Evolutionary conservation across 2,113 vertebrate genomes (phyloP).

Genomic region (Rhinogobius similis): DNA sequence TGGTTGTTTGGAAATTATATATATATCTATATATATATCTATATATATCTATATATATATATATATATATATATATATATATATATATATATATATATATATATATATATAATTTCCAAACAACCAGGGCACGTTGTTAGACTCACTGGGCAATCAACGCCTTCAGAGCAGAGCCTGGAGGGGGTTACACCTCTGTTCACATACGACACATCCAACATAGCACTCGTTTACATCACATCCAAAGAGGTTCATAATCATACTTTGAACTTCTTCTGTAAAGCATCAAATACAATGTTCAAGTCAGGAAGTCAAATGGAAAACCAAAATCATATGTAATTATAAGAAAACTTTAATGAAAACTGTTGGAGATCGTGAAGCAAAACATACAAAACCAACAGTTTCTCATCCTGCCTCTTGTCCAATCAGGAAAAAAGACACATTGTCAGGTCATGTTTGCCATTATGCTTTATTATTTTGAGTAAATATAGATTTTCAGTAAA

Average conservation of each 20-base stretch:
- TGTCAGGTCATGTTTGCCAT: too few relatives aligned
- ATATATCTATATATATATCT: too few relatives aligned
- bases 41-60: too few relatives aligned
- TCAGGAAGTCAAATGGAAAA: neutral
- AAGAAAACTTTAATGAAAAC: neutral
- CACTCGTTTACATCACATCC: neutral
- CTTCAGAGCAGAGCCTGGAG: neutral
- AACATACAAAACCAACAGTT: too few relatives aligned
- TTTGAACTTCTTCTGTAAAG: neutral
- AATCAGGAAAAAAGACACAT: too few relatives aligned
- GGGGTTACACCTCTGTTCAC: neutral
- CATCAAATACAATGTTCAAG: neutral
- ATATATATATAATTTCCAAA: too few relatives aligned
- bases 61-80: too few relatives aligned
- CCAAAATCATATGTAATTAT: neutral
- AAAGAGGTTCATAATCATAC: neutral
- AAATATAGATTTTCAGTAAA: neutral
- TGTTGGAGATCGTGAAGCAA: neutral
- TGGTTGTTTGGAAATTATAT: too few relatives aligned
- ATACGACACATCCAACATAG: neutral
- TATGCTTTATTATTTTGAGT: neutral
- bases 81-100: too few relatives aligned
- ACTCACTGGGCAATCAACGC: neutral
- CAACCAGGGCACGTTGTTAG: neutral
- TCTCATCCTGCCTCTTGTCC: too few relatives aligned